Evolutionary conservation across 2,113 vertebrate genomes (phyloP).

Genomic region (Ammodramus savannarum): DNA sequence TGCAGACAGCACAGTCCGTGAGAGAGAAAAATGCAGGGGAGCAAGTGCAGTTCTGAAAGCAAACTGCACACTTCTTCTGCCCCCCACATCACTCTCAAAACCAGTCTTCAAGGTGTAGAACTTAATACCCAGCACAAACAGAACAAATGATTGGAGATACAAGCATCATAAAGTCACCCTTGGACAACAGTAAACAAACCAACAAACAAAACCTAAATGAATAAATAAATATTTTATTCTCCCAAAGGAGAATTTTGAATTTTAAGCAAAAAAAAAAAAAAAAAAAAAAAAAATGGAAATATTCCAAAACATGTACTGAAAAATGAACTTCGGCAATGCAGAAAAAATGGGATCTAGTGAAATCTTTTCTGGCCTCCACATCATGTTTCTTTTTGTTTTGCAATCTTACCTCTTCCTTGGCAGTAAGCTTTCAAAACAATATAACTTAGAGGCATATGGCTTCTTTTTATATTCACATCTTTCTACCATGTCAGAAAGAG

Average conservation of each 20-base stretch:
- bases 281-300: too few relatives aligned
- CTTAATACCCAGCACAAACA: not conserved
- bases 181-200: not conserved
- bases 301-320: not conserved
- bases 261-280: not conserved
- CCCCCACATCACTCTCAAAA: not conserved
- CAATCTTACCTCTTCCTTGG: not conserved
- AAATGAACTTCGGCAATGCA: not conserved
- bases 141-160: rapidly evolving
- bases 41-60: not conserved
- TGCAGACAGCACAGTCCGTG: not conserved
- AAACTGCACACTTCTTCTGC: rapidly evolving
- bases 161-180: not conserved
- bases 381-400: not conserved
- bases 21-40: rapidly evolving
- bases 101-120: not conserved
- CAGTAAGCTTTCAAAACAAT: not conserved
- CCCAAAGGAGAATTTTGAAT: not conserved
- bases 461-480: not conserved
- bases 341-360: not conserved
- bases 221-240: not conserved
- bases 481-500: not conserved
- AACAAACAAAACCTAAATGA: not conserved
- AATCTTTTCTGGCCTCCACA: not conserved
- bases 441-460: not conserved